phyloP scores from a whole-genome alignment of 2,888 invertebrate genomes.

The Alviniconcha strummeri region DNA sequence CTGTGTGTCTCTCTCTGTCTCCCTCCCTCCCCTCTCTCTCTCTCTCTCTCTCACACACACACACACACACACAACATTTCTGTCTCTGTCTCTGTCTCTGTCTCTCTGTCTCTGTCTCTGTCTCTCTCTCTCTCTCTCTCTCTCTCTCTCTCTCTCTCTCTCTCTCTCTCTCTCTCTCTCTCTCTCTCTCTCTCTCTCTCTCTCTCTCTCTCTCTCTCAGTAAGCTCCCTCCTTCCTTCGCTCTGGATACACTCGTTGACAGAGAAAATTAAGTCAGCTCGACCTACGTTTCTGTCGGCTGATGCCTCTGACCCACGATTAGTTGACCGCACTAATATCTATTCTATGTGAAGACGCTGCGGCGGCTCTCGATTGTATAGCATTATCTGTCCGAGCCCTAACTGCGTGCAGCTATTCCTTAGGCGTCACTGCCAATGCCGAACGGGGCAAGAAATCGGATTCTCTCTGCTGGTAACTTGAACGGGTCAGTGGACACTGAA shows the following conservation, averaged over 20 bases:
- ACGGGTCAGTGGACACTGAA: too few species aligned
- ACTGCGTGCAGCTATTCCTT: too few species aligned
- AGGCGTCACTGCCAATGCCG: too few species aligned
- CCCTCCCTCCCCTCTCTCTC: neutral
- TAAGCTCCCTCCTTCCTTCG: neutral
- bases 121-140: neutral
- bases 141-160: neutral
- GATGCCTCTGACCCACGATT: too few species aligned
- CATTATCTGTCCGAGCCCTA: too few species aligned
- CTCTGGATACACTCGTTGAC: neutral
- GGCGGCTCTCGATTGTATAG: too few species aligned
- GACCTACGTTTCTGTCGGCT: too few species aligned
- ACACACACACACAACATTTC: neutral
- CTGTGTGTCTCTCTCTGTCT: neutral
- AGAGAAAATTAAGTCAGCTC: too few species aligned
- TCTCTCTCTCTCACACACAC: constrained; percentile 22
- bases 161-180: neutral
- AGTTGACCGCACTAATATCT: too few species aligned
- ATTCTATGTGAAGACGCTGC: too few species aligned
- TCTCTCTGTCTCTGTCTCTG: neutral
- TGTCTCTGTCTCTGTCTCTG: neutral
- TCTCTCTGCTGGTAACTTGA: too few species aligned
- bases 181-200: constrained; percentile 3
- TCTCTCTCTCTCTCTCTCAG: constrained; percentile 5
- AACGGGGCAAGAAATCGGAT: too few species aligned